Base-by-base conservation (phyloP, 2,888 invertebrate genomes). In the Ptychoptera contaminata region DNA sequence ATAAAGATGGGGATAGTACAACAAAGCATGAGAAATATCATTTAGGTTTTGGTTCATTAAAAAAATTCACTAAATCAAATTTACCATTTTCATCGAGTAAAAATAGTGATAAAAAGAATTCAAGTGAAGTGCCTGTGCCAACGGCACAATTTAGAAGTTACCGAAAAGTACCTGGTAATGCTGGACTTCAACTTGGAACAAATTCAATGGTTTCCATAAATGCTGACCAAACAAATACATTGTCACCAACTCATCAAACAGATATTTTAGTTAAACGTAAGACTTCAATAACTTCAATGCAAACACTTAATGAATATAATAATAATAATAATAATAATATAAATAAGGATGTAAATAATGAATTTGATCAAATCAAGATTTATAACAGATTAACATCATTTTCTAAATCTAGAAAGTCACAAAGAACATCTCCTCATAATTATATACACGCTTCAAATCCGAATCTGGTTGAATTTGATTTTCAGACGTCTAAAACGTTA, bases 121-220 rank as follows among this genome's bases (percentile, higher is more conserved):
- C 60, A 8, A 61, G 62, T 8, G 67, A 73, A 56, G 73, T 77
- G 45, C 82, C 84, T 0, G 80, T 82, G 38, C 82, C 83, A 30
- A 83, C 85, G 1, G 80, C 82, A 41, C 82, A 83, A 58, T 83
- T 80, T 64, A 72, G 82, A 51, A 83, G 81, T 55, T 81, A 81
- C 57, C 67, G 82, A 54, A 76, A 79, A 57, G 77, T 73, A 47
- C 69, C 74, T 31, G 72, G 76, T 11, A 61, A 62, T 50, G 68
- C 55, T 54, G 68, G 55, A 51, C 60, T 56, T 50, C 66, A 61
- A 56, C 65, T 65, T 12, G 43, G 1, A 58, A 61, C 2, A 59
- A 61, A 9, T 61, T 60, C 46, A 55, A 55, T 37, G 58, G 55
- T 15, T 23, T 37, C 12, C 15, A 39, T 2, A 42, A 23, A 23